Percentiles rank a stretch among this genome's conserved stretches.
Conservation (phyloP, 2,113 vertebrate species). For the Clarias batrachus region DNA sequence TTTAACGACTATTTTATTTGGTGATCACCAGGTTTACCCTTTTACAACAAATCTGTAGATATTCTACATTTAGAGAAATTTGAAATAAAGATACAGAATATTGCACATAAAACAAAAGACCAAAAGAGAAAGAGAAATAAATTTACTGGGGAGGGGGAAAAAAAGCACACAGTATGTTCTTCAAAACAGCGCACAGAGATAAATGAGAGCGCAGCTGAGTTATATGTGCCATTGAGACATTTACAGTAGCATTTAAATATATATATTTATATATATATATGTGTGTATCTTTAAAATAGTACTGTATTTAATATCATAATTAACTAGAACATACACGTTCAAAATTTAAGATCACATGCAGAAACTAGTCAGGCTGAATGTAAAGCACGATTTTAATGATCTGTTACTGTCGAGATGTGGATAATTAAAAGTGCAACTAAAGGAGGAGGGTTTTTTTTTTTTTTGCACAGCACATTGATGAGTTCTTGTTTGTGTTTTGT, state of each 20-base stretch:
- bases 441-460: background rate
- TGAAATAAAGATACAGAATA: conserved; percentile 78
- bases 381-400: conserved; percentile 59
- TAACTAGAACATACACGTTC: conserved; percentile 79
- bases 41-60: conserved; percentile 76
- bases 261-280: conserved; percentile 56
- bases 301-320: conserved; percentile 70
- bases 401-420: conserved; percentile 39
- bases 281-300: conserved; percentile 68
- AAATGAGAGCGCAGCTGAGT: conserved; percentile 67
- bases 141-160: conserved; percentile 39
- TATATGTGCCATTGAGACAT: conserved; percentile 73
- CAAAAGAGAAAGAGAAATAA: conserved; percentile 60
- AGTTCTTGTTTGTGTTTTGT: conserved; percentile 46
- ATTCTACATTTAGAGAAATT: conserved; percentile 62
- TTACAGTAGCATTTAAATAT: conserved; percentile 67
- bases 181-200: conserved; percentile 68
- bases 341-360: conserved; percentile 81
- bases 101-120: conserved; percentile 76
- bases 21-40: conserved; percentile 75
- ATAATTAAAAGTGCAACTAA: conserved; percentile 51
- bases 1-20: conserved; percentile 82
- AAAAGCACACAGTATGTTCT: conserved; percentile 68
- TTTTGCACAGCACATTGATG: conserved; percentile 57
- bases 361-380: conserved; percentile 81